phyloP scores from a whole-genome alignment of 1,140 invertebrate genomes.

The Globodera ellingtonae region DNA sequence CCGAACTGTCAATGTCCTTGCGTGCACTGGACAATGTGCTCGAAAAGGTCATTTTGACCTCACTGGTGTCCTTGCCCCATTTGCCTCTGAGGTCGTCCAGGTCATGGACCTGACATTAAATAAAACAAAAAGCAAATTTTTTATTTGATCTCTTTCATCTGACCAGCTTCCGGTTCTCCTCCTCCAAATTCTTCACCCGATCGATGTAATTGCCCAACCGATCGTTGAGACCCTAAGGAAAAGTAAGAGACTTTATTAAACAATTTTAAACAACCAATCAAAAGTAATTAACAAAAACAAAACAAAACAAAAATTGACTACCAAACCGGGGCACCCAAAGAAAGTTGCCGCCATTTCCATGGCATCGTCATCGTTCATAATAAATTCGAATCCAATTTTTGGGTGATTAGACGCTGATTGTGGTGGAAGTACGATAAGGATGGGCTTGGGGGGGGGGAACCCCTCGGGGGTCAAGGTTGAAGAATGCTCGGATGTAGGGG shows the following conservation, averaged over 20 bases:
- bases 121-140: too few species aligned
- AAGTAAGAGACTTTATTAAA: background rate
- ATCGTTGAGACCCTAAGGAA: constrained; percentile 56
- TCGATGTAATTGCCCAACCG: constrained; percentile 65
- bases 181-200: constrained; percentile 64
- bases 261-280: background rate
- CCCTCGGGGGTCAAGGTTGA: background rate
- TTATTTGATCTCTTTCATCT: background rate
- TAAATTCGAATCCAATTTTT: background rate
- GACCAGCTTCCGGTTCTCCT: constrained; percentile 65
- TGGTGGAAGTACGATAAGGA: background rate
- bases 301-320: background rate
- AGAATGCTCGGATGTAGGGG: background rate
- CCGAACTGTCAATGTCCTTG: constrained; percentile 64
- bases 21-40: constrained; percentile 60
- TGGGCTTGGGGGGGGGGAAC: too few species aligned
- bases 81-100: constrained; percentile 61
- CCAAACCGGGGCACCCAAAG: background rate
- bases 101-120: constrained; percentile 38
- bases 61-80: constrained; percentile 64
- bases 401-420: too few species aligned
- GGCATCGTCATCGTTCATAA: background rate
- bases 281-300: background rate
- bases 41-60: constrained; percentile 65
- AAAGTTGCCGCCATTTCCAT: background rate